Conservation (phyloP, 2,888 invertebrate species). For the Pasiphila rectangulata region DNA sequence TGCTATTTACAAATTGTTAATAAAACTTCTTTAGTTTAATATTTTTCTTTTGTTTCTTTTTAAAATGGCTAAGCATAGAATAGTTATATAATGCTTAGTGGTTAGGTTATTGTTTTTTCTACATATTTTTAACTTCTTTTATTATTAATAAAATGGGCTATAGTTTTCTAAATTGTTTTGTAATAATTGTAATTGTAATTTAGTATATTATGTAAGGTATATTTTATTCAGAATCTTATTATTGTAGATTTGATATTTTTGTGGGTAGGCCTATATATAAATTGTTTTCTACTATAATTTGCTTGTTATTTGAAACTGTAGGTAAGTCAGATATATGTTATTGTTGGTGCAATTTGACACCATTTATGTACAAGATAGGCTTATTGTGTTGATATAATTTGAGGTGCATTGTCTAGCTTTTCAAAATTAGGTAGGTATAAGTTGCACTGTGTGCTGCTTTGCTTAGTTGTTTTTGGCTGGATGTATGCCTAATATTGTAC, state of each 20-base stretch:
- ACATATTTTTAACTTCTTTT: slow-evolving; percentile 23
- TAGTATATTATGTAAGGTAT: slow-evolving; percentile 19
- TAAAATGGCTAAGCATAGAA: slow-evolving; percentile 37
- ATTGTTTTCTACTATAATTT: slow-evolving; percentile 10
- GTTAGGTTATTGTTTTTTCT: slow-evolving; percentile 28
- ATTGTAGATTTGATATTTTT: slow-evolving; percentile 30
- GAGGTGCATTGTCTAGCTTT: slow-evolving; percentile 28
- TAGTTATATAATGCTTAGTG: slow-evolving; percentile 19
- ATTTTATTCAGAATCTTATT: slow-evolving; percentile 31
- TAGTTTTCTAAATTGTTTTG: slow-evolving; percentile 28
- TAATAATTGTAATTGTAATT: slow-evolving; percentile 24
- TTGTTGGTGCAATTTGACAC: slow-evolving; percentile 17
- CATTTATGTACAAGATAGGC: slow-evolving; percentile 11
- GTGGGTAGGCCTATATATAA: slow-evolving; percentile 23
- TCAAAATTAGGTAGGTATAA: slow-evolving; percentile 19
- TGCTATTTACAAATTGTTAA: slow-evolving; percentile 75
- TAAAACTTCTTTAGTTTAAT: no score
- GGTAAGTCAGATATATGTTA: slow-evolving; percentile 10
- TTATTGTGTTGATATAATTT: slow-evolving; percentile 12
- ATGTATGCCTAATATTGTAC: slow-evolving; percentile 10
- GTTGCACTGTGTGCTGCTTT: slow-evolving; percentile 26
- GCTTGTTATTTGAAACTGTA: slow-evolving; percentile 19
- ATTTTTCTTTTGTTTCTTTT: slow-evolving; percentile 57
- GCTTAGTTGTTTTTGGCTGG: slow-evolving; percentile 8
- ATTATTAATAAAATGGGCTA: slow-evolving; percentile 27